Percentiles rank a stretch among this genome's conserved stretches.
Evolutionary conservation across 2,888 invertebrate genomes (phyloP).

Genomic region (Bugulina stolonifera): DNA sequence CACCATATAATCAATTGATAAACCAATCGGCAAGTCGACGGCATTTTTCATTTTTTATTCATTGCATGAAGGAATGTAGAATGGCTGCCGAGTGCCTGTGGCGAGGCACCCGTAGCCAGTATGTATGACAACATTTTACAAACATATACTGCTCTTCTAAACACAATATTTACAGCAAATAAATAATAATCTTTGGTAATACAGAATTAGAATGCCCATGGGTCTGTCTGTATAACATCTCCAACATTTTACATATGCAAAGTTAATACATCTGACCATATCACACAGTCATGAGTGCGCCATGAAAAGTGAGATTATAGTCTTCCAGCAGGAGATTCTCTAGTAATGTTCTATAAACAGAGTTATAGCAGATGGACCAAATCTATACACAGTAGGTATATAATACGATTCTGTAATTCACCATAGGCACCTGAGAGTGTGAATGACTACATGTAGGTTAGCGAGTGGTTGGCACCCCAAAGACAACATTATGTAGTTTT

Average conservation of each 20-base stretch:
- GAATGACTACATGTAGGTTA: neutral
- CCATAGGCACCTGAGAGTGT: neutral
- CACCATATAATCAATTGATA: too few relatives aligned
- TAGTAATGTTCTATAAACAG: neutral
- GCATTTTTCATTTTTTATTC: slow-evolving; percentile 7
- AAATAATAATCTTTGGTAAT: slow-evolving; percentile 25
- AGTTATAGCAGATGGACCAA: neutral
- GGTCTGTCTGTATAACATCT: neutral
- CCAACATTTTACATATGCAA: neutral
- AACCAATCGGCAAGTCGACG: too few relatives aligned
- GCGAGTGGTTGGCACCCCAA: too few relatives aligned
- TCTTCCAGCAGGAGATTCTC: neutral
- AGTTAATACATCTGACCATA: neutral
- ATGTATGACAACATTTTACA: neutral
- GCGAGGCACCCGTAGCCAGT: neutral
- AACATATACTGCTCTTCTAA: neutral
- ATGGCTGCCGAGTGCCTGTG: neutral
- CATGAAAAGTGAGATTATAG: neutral
- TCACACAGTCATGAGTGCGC: too few relatives aligned
- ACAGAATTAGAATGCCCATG: neutral
- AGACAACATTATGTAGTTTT: too few relatives aligned
- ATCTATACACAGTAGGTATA: neutral
- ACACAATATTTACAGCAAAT: slow-evolving; percentile 25
- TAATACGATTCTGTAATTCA: neutral
- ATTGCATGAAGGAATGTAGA: slow-evolving; percentile 24